These are phyloP conservation scores for Macrostomum lignano DNA, from an alignment of 1,140 invertebrate species.

Conservation along the genomic window DNA sequence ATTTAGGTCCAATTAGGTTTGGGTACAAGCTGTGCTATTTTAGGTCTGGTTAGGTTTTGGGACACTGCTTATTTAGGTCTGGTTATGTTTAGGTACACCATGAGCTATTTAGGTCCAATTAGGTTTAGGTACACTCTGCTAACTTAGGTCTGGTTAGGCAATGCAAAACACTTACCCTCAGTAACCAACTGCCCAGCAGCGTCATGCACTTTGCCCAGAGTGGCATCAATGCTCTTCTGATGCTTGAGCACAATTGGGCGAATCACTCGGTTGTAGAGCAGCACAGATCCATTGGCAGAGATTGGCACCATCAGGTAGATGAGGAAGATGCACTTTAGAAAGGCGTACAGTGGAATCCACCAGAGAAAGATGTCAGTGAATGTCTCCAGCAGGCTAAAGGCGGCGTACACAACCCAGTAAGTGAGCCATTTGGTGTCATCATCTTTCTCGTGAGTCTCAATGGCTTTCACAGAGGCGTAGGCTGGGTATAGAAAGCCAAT, in stretches of 20 bases:
- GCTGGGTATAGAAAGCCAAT: constrained; percentile 88
- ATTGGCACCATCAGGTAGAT: constrained; percentile 62
- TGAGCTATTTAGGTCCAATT: too few relatives aligned
- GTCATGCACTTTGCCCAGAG: constrained; percentile 9
- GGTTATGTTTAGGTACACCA: too few relatives aligned
- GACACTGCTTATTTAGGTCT: too few relatives aligned
- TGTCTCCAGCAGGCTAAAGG: constrained; percentile 66
- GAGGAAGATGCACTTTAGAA: constrained; percentile 68
- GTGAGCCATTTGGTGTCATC: constrained; percentile 93
- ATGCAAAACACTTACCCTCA: too few relatives aligned
- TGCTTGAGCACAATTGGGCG: constrained; percentile 59
- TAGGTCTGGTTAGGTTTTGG: too few relatives aligned
- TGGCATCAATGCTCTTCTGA: constrained; percentile 25
- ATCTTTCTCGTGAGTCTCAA: constrained; percentile 34
- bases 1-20: too few relatives aligned
- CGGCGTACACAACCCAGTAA: constrained; percentile 86
- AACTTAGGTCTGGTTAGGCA: too few relatives aligned
- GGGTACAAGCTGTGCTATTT: too few relatives aligned
- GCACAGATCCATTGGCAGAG: constrained; percentile 50
- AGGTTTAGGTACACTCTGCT: too few relatives aligned
- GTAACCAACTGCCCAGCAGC: too few relatives aligned
- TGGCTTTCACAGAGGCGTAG: constrained; percentile 44
- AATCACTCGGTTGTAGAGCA: constrained; percentile 47
- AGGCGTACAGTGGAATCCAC: constrained; percentile 88
- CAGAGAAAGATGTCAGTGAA: constrained; percentile 58